phyloP scores from a whole-genome alignment of 2,797 vertebrate species.

The Rhinophrynus dorsalis region DNA sequence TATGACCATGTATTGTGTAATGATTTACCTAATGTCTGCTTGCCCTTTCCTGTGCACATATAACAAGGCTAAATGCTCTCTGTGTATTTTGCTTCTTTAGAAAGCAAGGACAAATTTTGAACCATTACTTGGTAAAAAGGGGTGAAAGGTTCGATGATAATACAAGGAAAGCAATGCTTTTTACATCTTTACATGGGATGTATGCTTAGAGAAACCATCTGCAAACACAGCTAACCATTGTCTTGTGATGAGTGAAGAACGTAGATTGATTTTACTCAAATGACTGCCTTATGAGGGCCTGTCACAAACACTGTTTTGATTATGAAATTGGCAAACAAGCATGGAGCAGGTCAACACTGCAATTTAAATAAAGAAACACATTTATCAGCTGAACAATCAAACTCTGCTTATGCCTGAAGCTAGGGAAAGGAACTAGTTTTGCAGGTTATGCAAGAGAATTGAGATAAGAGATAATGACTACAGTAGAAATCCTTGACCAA shows the following conservation, averaged over 20 bases:
- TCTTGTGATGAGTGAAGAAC: not conserved
- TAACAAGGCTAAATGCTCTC: not conserved
- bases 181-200: slow-evolving; percentile 13
- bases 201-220: not conserved
- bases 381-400: not conserved
- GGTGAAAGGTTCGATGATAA: not conserved
- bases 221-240: not conserved
- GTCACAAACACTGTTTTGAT: not conserved
- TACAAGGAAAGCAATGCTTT: not conserved
- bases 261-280: slow-evolving; percentile 3
- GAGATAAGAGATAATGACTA: not conserved
- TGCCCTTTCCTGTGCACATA: not conserved
- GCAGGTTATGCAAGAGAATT: not conserved
- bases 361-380: not conserved
- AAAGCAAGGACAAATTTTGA: not conserved
- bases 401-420: not conserved
- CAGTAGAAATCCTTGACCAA: too few species aligned
- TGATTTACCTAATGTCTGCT: not conserved
- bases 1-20: not conserved
- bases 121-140: not conserved
- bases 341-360: not conserved
- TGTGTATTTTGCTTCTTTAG: not conserved
- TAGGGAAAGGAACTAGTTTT: not conserved
- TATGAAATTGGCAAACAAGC: slow-evolving; percentile 10
- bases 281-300: slow-evolving; percentile 6